These are phyloP conservation scores for Gastrophysa polygoni DNA, from an alignment of 2,888 invertebrate species.

Conservation along the genomic window DNA sequence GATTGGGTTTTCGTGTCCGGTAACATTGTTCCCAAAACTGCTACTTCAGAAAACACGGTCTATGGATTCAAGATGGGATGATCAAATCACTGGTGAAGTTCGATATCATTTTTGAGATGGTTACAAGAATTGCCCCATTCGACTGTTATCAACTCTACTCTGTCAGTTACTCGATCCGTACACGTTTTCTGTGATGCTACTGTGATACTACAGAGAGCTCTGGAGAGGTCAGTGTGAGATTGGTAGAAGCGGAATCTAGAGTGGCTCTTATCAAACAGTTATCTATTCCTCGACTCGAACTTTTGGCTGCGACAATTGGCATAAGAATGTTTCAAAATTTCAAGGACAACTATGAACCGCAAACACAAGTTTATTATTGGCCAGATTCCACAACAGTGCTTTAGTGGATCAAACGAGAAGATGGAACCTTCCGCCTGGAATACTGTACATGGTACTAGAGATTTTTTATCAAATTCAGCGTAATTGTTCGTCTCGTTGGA, in stretches of 20 bases:
- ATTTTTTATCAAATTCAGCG: no score
- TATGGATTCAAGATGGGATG: constrained; percentile 16
- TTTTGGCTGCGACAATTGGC: constrained; percentile 24
- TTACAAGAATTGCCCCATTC: constrained; percentile 18
- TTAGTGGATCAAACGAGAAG: constrained; percentile 36
- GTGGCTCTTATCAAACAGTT: constrained; percentile 16
- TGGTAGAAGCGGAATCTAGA: constrained; percentile 18
- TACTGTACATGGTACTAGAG: no score
- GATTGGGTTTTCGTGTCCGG: constrained; percentile 17
- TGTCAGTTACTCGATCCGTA: not conserved
- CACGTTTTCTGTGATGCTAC: no score
- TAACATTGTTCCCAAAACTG: constrained; percentile 19
- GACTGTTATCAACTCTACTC: not conserved
- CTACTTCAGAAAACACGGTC: constrained; percentile 4
- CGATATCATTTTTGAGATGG: constrained; percentile 14
- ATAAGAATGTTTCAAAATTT: not conserved
- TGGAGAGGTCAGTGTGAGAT: constrained; percentile 1
- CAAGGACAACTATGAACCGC: not conserved
- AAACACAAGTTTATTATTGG: constrained; percentile 35
- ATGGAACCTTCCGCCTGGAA: not conserved
- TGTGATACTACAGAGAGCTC: no score
- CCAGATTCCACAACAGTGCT: constrained; percentile 43
- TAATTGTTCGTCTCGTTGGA: no score
- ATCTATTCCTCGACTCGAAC: constrained; percentile 23
- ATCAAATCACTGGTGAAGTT: constrained; percentile 1